Percentiles rank a stretch among this genome's conserved stretches.
Conservation (phyloP, 2,113 vertebrate species). For the Chinchilla lanigera region DNA sequence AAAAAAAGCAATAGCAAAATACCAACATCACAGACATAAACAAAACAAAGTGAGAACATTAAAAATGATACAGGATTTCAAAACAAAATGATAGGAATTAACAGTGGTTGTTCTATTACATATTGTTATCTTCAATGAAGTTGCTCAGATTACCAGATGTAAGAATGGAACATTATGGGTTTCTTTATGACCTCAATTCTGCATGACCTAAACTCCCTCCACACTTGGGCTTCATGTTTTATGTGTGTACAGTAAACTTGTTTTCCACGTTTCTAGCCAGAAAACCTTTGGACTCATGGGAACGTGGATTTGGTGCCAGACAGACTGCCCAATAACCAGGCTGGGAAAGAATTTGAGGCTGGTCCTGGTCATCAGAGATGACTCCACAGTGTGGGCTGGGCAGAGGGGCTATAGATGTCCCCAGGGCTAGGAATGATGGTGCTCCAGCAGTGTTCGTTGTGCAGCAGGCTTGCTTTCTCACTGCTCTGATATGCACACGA, state of each 20-base stretch:
- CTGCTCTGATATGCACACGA: accelerated
- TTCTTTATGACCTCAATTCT: background rate
- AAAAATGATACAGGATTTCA: too few relatives aligned
- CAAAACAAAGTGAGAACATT: too few relatives aligned
- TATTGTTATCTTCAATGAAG: too few relatives aligned
- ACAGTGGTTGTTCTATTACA: too few relatives aligned
- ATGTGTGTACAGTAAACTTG: background rate
- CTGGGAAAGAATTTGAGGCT: background rate
- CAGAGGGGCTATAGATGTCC: background rate
- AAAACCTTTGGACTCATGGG: background rate
- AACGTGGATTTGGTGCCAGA: background rate
- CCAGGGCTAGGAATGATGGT: accelerated
- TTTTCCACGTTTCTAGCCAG: conserved; percentile 5
- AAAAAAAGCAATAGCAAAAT: too few relatives aligned
- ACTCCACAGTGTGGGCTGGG: background rate
- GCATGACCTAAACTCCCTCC: too few relatives aligned
- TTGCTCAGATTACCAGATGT: too few relatives aligned
- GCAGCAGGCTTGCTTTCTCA: background rate
- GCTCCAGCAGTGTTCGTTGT: accelerated
- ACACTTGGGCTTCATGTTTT: background rate
- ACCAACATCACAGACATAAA: too few relatives aligned
- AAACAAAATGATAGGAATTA: too few relatives aligned
- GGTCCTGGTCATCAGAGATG: background rate
- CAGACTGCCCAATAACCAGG: accelerated
- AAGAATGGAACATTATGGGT: background rate